These are phyloP conservation scores for Pseudorhombus dupliciocellatus DNA, from an alignment of 2,113 vertebrate genomes.

Conservation along the genomic window DNA sequence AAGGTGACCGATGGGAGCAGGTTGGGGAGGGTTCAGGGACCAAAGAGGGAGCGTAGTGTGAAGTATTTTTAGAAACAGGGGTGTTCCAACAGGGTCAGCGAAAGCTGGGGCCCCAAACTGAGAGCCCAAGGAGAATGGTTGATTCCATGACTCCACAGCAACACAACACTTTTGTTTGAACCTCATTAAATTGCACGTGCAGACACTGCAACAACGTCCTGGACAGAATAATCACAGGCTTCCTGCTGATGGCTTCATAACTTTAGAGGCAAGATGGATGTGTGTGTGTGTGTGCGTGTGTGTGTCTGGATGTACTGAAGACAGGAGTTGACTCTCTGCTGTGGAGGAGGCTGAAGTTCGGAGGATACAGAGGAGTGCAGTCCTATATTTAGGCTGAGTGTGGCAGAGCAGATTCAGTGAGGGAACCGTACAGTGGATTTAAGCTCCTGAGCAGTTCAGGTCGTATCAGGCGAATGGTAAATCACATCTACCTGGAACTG, in stretches of 20 bases:
- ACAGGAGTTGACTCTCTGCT: not conserved
- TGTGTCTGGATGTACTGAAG: not conserved
- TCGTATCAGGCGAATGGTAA: not conserved
- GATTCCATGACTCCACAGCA: not conserved
- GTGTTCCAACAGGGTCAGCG: not conserved
- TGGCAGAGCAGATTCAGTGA: slow-evolving; percentile 7
- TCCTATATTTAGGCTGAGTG: slow-evolving; percentile 19
- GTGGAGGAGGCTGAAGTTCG: slow-evolving; percentile 8
- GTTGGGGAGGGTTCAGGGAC: not conserved
- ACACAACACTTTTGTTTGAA: not conserved
- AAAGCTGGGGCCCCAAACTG: too few relatives aligned
- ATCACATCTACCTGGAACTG: not conserved
- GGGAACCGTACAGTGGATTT: not conserved
- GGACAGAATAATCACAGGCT: too few relatives aligned
- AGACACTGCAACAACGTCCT: not conserved
- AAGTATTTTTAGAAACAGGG: not conserved
- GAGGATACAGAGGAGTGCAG: slow-evolving; percentile 11
- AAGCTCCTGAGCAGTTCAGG: not conserved
- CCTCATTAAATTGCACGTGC: not conserved
- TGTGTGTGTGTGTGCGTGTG: not conserved
- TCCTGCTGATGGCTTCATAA: too few relatives aligned
- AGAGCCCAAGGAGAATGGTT: not conserved
- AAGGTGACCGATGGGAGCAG: not conserved
- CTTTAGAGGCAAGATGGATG: not conserved
- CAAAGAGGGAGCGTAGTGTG: not conserved